Conservation (phyloP, 2,888 invertebrate genomes). For the Liposcelis brunnea region DNA sequence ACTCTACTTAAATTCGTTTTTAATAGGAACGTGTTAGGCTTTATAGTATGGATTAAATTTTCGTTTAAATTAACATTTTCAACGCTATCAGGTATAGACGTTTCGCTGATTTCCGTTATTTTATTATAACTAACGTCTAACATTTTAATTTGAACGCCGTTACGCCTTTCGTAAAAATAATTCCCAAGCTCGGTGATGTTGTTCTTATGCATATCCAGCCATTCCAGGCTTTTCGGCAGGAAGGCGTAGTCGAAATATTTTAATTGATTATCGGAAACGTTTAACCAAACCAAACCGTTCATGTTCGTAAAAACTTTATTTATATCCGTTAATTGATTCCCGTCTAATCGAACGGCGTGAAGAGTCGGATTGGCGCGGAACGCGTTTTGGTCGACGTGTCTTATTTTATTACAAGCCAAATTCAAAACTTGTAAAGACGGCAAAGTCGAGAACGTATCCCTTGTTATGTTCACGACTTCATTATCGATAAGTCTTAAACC, state of each 20-base stretch:
- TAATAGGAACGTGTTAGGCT: slow-evolving; percentile 48
- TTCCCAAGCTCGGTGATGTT: slow-evolving; percentile 57
- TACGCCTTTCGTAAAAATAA: slow-evolving; percentile 43
- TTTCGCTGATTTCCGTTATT: slow-evolving; percentile 46
- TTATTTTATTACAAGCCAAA: slow-evolving; percentile 61
- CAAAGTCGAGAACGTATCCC: slow-evolving; percentile 52
- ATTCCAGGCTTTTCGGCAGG: slow-evolving; percentile 54
- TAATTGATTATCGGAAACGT: slow-evolving; percentile 62
- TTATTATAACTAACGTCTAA: slow-evolving; percentile 59
- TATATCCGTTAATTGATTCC: slow-evolving; percentile 59
- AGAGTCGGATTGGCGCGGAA: slow-evolving; percentile 56
- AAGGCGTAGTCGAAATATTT: slow-evolving; percentile 67
- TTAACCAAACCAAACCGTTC: slow-evolving; percentile 58
- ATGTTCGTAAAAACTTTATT: slow-evolving; percentile 59
- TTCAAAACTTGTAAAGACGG: slow-evolving; percentile 60
- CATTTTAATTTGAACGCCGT: slow-evolving; percentile 50
- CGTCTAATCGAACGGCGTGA: slow-evolving; percentile 58
- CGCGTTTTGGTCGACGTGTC: slow-evolving; percentile 58
- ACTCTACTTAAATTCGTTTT: slow-evolving; percentile 57
- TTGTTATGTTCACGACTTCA: slow-evolving; percentile 55
- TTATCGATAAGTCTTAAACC: slow-evolving; percentile 65
- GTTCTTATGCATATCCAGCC: slow-evolving; percentile 68
- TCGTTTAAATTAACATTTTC: slow-evolving; percentile 55
- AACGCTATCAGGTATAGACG: slow-evolving; percentile 54
- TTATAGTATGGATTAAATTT: slow-evolving; percentile 51